Percentiles rank a stretch among this genome's conserved stretches.
Evolutionary conservation across 2,797 vertebrate species (phyloP).

Genomic region (Geotrypetes seraphini): DNA sequence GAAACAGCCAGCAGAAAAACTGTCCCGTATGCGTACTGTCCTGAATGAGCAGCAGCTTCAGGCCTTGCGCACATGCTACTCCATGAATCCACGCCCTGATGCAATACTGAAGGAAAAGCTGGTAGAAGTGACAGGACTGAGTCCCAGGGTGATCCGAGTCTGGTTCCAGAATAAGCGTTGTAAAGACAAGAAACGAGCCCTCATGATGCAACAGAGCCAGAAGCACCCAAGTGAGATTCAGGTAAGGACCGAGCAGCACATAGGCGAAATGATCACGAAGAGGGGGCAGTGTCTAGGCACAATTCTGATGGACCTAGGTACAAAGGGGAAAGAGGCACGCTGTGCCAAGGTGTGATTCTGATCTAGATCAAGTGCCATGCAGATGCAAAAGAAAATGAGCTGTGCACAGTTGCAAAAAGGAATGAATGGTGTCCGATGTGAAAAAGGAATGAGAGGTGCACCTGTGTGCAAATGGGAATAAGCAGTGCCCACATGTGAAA

Average conservation of each 20-base stretch:
- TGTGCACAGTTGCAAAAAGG: no score
- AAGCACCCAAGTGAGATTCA: no score
- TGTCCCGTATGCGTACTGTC: constrained; percentile 86
- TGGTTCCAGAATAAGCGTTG: constrained; percentile 99
- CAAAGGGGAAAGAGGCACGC: no score
- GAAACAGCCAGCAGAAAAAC: no score
- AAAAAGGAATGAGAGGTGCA: no score
- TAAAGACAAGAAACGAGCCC: constrained; percentile 93
- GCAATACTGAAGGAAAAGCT: constrained; percentile 98
- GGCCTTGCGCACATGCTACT: constrained; percentile 93
- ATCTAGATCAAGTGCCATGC: no score
- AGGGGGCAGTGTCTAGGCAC: neutral
- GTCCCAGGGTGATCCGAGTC: constrained; percentile 89
- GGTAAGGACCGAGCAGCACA: no score
- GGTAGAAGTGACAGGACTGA: constrained; percentile 95
- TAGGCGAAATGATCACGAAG: constrained; percentile 64
- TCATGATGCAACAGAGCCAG: constrained; percentile 91
- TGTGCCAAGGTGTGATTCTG: neutral
- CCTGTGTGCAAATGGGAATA: no score
- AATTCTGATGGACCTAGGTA: neutral
- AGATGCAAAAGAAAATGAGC: no score
- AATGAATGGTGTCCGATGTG: no score
- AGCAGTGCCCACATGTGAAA: no score
- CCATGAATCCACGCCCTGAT: constrained; percentile 91
- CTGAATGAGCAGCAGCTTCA: constrained; percentile 97